Evolutionary conservation across 2,113 vertebrate species (phyloP).

Genomic region (Prunella himalayana): DNA sequence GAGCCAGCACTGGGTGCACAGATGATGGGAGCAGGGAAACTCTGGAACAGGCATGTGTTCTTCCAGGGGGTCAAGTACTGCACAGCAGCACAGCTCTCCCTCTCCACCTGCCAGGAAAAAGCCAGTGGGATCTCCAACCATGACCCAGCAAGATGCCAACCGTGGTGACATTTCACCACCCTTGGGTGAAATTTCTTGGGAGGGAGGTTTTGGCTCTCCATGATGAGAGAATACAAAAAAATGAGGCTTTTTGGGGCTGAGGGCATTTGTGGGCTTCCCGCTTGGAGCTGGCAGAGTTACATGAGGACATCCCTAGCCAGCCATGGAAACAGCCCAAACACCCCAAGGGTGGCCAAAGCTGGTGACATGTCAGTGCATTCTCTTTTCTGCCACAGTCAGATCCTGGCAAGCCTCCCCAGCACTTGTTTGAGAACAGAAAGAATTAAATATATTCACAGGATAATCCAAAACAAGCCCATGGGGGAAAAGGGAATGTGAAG

Average conservation of each 20-base stretch:
- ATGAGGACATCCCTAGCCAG: neutral
- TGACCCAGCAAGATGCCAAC: neutral
- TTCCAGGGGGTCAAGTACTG: slow-evolving; percentile 47
- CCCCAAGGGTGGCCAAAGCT: neutral
- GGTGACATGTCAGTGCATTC: neutral
- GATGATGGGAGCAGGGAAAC: slow-evolving; percentile 39
- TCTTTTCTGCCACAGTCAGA: neutral
- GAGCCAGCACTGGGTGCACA: neutral
- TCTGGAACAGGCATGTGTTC: slow-evolving; percentile 47
- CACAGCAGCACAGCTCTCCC: slow-evolving; percentile 50
- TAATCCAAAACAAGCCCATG: neutral
- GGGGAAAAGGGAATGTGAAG: neutral
- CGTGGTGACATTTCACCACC: neutral
- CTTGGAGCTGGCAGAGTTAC: neutral
- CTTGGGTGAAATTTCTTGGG: neutral
- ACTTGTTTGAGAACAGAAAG: neutral
- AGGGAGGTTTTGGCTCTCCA: neutral
- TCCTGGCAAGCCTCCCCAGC: neutral
- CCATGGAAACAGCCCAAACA: neutral
- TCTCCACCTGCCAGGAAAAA: slow-evolving; percentile 57
- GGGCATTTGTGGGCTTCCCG: rapidly evolving
- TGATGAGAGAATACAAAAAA: neutral
- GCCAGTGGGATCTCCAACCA: rapidly evolving
- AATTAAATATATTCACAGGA: neutral
- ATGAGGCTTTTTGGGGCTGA: neutral